These are phyloP conservation scores for Nannospalax galili DNA, from an alignment of 2,113 vertebrate species.

Conservation along the genomic window DNA sequence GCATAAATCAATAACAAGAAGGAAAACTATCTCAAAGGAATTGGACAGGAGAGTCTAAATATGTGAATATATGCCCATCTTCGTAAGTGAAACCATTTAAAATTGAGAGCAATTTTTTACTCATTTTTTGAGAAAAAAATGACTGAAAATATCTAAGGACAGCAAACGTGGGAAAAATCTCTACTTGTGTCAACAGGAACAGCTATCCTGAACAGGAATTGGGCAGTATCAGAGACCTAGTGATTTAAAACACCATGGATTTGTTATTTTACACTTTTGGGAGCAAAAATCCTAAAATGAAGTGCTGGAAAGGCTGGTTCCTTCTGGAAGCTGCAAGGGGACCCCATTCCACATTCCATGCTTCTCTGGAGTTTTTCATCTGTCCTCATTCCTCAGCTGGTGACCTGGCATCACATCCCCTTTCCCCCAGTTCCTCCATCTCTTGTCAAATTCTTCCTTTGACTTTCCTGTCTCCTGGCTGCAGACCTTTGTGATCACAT, in stretches of 20 bases:
- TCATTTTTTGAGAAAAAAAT: constrained; percentile 34
- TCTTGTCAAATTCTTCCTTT: not conserved
- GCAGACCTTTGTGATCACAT: not conserved
- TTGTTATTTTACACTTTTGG: not conserved
- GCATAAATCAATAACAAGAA: not conserved
- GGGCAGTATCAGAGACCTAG: not conserved
- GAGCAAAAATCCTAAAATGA: not conserved
- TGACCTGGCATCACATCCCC: not conserved
- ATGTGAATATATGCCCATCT: not conserved
- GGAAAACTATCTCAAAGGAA: constrained; percentile 5
- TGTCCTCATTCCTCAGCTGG: not conserved
- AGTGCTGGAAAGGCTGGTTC: not conserved
- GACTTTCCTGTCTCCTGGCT: not conserved
- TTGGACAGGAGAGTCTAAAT: not conserved
- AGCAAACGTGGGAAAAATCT: not conserved
- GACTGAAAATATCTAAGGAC: not conserved
- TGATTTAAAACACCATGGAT: not conserved
- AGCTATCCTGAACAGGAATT: not conserved
- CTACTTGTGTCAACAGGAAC: not conserved
- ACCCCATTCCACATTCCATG: not conserved
- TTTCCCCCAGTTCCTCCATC: not conserved
- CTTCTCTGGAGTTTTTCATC: fast-evolving
- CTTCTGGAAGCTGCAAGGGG: not conserved
- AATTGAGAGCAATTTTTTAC: not conserved
- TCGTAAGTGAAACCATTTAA: not conserved